Evolutionary conservation across 2,113 vertebrate genomes (phyloP).

Genomic region (Tichodroma muraria): DNA sequence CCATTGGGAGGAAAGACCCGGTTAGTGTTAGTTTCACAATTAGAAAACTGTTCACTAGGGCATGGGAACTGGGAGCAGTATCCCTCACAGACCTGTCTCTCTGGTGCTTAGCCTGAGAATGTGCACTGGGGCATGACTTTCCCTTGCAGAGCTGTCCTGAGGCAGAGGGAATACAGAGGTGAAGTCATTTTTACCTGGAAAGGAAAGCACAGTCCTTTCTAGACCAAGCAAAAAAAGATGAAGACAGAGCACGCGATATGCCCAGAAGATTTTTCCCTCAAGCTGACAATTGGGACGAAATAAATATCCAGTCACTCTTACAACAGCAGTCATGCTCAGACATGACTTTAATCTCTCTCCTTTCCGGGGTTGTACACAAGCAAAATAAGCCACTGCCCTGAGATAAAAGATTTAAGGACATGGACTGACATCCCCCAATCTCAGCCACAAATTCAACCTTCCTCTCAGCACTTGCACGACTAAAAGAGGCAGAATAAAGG

Average conservation of each 20-base stretch:
- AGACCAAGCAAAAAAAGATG: neutral
- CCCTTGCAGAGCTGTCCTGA: neutral
- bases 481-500: neutral
- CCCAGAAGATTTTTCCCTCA: neutral
- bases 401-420: neutral
- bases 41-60: neutral
- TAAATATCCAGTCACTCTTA: neutral
- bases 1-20: neutral
- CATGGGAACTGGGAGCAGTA: neutral
- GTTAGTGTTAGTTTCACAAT: neutral
- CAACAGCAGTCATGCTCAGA: neutral
- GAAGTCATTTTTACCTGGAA: neutral
- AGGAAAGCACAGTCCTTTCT: neutral
- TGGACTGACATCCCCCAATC: neutral
- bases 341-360: neutral
- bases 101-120: neutral
- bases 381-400: neutral
- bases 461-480: rapidly evolving
- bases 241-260: neutral
- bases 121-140: neutral
- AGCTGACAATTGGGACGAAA: neutral
- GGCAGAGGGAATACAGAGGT: neutral
- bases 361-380: neutral
- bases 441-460: neutral
- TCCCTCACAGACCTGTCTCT: neutral